Percentiles rank a stretch among this genome's conserved stretches.
Evolutionary conservation across 2,888 invertebrate species (phyloP).

Genomic region (Trichogramma evanescens): DNA sequence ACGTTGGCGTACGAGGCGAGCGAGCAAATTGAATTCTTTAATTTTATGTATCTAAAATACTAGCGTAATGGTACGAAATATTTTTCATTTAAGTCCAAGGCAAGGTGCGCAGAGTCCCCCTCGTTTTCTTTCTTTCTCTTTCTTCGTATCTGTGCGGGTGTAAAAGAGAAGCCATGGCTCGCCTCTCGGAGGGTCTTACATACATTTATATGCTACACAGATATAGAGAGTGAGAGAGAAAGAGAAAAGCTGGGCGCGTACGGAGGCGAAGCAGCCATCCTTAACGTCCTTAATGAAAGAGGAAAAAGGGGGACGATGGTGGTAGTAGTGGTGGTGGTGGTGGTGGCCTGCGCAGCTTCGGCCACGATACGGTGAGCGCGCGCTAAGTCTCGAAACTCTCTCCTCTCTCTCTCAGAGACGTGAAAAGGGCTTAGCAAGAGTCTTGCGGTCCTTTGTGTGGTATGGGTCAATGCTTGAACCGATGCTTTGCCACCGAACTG

Average conservation of each 20-base stretch:
- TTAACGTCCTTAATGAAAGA: constrained; percentile 38
- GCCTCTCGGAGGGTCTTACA: background rate
- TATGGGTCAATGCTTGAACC: too few species aligned
- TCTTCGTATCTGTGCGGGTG: background rate
- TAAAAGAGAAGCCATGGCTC: too few species aligned
- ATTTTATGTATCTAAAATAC: too few species aligned
- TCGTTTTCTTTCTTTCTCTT: background rate
- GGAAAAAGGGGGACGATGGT: constrained; percentile 1
- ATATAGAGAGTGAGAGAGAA: too few species aligned
- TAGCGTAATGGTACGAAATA: background rate
- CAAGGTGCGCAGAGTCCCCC: background rate
- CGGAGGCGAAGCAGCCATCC: constrained; percentile 29
- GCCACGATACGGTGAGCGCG: constrained; percentile 23
- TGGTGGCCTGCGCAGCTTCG: constrained; percentile 33
- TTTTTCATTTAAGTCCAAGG: background rate
- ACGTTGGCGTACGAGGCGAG: too few species aligned
- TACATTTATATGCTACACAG: too few species aligned
- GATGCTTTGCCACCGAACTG: too few species aligned
- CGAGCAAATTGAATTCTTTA: too few species aligned
- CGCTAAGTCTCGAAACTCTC: constrained; percentile 25
- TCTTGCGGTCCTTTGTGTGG: background rate
- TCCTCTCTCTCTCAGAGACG: background rate
- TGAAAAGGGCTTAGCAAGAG: constrained; percentile 14
- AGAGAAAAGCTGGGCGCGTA: too few species aligned
- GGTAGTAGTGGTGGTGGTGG: too few species aligned